A percentile compares a stretch with the other conserved stretches of the same genome.
These are phyloP conservation scores for Drosophila paranaensis DNA, from an alignment of 2,888 invertebrate species.

Conservation along the genomic window DNA sequence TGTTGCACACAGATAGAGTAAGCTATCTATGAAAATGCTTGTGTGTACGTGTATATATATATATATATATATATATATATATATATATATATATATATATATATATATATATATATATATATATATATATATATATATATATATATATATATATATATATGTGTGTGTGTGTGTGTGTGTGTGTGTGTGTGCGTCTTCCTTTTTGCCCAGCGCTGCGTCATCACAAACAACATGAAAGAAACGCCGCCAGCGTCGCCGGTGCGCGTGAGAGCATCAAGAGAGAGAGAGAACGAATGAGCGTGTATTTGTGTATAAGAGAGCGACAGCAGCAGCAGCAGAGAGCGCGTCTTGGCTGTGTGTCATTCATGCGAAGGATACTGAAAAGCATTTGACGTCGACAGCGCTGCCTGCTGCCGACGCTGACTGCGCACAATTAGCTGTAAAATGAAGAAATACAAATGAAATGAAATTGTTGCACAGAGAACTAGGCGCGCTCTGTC, in stretches of 20 bases:
- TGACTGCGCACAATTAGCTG: slow-evolving; percentile 41
- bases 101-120: neutral
- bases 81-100: neutral
- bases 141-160: no score
- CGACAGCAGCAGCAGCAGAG: slow-evolving; percentile 11
- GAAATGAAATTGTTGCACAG: slow-evolving; percentile 71
- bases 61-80: neutral
- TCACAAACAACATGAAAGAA: slow-evolving; percentile 64
- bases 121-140: no score
- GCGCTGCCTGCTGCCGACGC: slow-evolving; percentile 28
- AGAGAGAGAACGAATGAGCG: neutral
- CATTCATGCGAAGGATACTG: slow-evolving; percentile 74
- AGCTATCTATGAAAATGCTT: neutral
- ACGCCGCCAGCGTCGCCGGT: slow-evolving; percentile 65
- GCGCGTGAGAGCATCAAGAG: slow-evolving; percentile 22
- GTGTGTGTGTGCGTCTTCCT: slow-evolving; percentile 21
- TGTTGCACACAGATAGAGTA: slow-evolving; percentile 9
- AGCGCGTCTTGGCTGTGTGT: slow-evolving; percentile 16
- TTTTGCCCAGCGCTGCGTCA: slow-evolving; percentile 58
- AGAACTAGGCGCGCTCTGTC: slow-evolving; percentile 1
- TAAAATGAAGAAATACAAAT: slow-evolving; percentile 56
- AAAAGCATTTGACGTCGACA: slow-evolving; percentile 39
- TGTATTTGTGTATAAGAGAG: slow-evolving; percentile 3
- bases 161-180: no score
- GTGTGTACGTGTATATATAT: no score